These are phyloP conservation scores for Rana temporaria DNA, from an alignment of 2,113 vertebrate species.

Conservation along the genomic window DNA sequence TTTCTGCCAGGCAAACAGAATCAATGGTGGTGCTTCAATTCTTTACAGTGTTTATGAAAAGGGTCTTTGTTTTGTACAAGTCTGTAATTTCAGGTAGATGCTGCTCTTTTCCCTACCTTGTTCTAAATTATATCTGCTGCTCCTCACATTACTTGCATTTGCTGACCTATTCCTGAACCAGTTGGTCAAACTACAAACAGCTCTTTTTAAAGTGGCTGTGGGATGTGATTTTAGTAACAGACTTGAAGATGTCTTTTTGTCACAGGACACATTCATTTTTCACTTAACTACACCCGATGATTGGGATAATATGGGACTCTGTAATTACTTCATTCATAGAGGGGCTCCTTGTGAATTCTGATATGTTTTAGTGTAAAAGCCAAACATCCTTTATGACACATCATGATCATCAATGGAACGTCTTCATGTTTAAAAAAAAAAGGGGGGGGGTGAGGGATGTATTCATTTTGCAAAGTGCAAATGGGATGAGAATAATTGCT, in stretches of 20 bases:
- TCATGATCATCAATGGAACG: too few relatives aligned
- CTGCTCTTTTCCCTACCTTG: slow-evolving; percentile 53
- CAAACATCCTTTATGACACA: neutral
- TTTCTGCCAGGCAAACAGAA: neutral
- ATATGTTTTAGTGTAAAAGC: neutral
- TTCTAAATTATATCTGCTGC: slow-evolving; percentile 59
- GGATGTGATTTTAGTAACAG: neutral
- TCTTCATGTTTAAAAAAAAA: neutral
- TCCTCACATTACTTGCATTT: slow-evolving; percentile 65
- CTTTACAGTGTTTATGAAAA: neutral
- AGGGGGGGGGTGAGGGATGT: neutral
- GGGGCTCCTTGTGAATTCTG: neutral
- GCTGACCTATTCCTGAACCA: slow-evolving; percentile 63
- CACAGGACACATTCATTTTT: neutral
- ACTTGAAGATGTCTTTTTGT: slow-evolving; percentile 17
- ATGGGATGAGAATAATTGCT: too few relatives aligned
- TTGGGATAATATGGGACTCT: neutral
- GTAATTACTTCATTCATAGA: neutral
- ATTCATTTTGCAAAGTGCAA: neutral
- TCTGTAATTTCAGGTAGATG: slow-evolving; percentile 60
- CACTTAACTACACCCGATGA: neutral
- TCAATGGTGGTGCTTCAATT: slow-evolving; percentile 14
- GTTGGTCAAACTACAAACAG: slow-evolving; percentile 58
- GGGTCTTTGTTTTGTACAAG: slow-evolving; percentile 60
- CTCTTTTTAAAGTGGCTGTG: slow-evolving; percentile 48